These are phyloP conservation scores for Hylaeus anthracinus DNA, from an alignment of 1,140 invertebrate genomes.

Conservation along the genomic window DNA sequence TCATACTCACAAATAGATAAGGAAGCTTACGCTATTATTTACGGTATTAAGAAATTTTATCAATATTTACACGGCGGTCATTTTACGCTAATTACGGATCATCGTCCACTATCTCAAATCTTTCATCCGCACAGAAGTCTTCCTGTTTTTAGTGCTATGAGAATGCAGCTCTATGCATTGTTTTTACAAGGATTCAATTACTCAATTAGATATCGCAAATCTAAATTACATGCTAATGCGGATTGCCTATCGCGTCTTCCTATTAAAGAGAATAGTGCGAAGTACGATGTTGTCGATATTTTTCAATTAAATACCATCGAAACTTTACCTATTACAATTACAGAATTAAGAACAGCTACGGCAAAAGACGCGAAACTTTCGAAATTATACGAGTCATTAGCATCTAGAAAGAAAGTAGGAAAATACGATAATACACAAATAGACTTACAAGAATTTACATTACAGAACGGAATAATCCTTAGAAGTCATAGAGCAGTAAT, in stretches of 20 bases:
- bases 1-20: constrained; percentile 1
- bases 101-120: constrained; percentile 77
- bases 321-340: no score
- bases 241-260: constrained; percentile 53
- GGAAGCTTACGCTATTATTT: neutral
- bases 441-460: no score
- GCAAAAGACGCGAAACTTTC: no score
- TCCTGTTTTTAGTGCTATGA: constrained; percentile 41
- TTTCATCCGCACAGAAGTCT: constrained; percentile 69
- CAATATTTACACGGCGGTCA: neutral
- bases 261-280: no score
- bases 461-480: no score
- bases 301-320: no score
- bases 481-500: neutral
- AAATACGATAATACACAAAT: no score
- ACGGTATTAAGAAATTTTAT: neutral
- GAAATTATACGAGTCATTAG: no score
- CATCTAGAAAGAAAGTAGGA: no score
- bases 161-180: constrained; percentile 42
- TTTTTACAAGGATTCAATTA: constrained; percentile 31
- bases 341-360: no score
- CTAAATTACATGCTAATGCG: constrained; percentile 39
- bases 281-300: no score
- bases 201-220: constrained; percentile 26
- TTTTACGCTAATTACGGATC: constrained; percentile 78